Evolutionary conservation across 2,888 invertebrate genomes (phyloP), one percentile per base, ranked within the genome.

Genomic region (Hybos culiciformis): DNA sequence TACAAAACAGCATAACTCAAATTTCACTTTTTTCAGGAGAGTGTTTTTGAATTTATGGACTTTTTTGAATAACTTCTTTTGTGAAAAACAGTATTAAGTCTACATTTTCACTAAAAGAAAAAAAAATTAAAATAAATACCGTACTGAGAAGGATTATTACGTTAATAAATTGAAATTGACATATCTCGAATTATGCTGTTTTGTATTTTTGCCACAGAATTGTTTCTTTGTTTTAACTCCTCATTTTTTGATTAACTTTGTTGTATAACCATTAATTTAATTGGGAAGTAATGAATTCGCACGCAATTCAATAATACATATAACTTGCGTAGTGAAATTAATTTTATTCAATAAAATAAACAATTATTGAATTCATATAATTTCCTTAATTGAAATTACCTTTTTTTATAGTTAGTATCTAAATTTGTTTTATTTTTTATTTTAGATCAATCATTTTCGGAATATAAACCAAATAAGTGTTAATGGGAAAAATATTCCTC

Each of bases 391-490:
- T 14, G 14, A 31, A 31, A n/a, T 5, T 31, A 14, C 11, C 14
- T 9, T 31, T 31, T n/a, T 12, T 34, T 15, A n/a, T 9, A 11
- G 29, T 15, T 2, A 12, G n/a, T 33, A 8, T 47, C 32, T 21
- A 11, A 37, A 19, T 33, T 37, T 37, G 19, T 20, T 45, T 43
- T 48, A n/a, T n/a, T n/a, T n/a, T 51, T 43, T 38, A 43, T 48
- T 45, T 46, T 61, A 86, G 83, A 71, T 85, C 37, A 83, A 80
- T 57, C 75, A 73, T 29, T 72, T 81, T 48, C 74, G 91, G 44
- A 90, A 90, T 55, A 61, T 74, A 41, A 70, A 87, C 58, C 77
- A 77, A 37, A 90, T 96, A 47, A 78, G 77, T 54, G 80, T 82
- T 1, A 73, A 79, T 29, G 94, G 94, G 0, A 73, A 78, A 41